Percentiles rank a stretch among this genome's conserved stretches.
Evolutionary conservation across 1,140 invertebrate genomes (phyloP).

Genomic region (Drosophila santomea): DNA sequence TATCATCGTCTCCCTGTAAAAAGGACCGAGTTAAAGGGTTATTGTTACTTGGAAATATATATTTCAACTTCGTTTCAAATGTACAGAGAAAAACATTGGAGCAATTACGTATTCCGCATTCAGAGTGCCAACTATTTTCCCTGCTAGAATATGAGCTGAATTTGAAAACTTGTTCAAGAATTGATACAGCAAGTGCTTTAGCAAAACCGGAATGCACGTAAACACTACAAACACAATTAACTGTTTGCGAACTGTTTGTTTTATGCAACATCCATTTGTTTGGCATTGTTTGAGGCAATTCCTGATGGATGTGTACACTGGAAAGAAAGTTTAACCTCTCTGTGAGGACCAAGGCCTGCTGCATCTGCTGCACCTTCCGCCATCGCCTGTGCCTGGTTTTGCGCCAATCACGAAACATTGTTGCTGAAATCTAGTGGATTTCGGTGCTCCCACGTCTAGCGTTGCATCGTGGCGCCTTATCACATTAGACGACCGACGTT

Average conservation of each 20-base stretch:
- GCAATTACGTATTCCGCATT: too few relatives aligned
- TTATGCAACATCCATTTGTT: not conserved
- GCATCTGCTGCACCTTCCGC: conserved; percentile 44
- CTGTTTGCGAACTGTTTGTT: too few relatives aligned
- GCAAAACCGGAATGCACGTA: not conserved
- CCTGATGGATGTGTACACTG: too few relatives aligned
- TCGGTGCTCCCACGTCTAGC: conserved; percentile 23
- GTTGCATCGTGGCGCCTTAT: conserved; percentile 63
- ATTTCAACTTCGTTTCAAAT: too few relatives aligned
- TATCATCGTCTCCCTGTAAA: conserved; percentile 92
- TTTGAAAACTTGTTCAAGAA: not conserved
- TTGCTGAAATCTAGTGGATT: conserved; percentile 1
- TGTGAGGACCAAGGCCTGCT: conserved; percentile 4
- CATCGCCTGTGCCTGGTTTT: conserved; percentile 58
- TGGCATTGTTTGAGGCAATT: not conserved
- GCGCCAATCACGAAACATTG: conserved; percentile 67
- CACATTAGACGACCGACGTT: conserved; percentile 36
- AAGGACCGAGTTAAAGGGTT: not conserved
- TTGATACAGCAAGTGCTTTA: not conserved
- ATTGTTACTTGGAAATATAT: too few relatives aligned
- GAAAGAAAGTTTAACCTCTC: conserved; percentile 45
- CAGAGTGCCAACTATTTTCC: not conserved
- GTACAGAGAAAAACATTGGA: too few relatives aligned
- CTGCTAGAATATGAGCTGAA: not conserved
- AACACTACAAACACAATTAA: not conserved